Percentiles rank a stretch among this genome's conserved stretches.
These are phyloP conservation scores for Seriola quinqueradiata DNA, from an alignment of 2,113 vertebrate species.

Conservation along the genomic window DNA sequence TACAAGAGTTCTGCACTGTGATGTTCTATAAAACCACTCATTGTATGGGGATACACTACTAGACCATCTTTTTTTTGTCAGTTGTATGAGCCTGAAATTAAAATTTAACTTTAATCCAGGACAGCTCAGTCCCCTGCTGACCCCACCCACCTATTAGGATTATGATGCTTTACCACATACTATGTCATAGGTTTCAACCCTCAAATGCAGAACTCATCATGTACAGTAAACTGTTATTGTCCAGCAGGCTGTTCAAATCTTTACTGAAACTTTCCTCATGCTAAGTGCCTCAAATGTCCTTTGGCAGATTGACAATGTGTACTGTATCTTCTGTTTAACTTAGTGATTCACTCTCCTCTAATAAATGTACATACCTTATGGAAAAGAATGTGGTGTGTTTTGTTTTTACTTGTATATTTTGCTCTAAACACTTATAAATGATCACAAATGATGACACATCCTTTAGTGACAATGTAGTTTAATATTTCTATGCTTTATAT, in stretches of 20 bases:
- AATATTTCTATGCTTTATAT: background rate
- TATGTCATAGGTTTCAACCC: background rate
- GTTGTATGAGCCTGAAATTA: background rate
- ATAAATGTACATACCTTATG: slow-evolving; percentile 81
- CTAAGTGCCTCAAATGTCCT: slow-evolving; percentile 81
- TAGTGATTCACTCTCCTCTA: slow-evolving; percentile 67
- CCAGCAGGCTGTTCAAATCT: slow-evolving; percentile 41
- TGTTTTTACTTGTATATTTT: background rate
- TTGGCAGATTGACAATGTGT: slow-evolving; percentile 76
- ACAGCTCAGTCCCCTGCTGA: no score
- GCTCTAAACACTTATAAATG: background rate
- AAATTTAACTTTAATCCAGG: background rate
- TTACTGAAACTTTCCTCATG: slow-evolving; percentile 69
- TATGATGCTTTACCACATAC: background rate
- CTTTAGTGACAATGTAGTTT: background rate
- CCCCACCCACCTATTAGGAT: background rate
- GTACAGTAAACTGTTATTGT: slow-evolving; percentile 34
- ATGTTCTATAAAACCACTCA: background rate
- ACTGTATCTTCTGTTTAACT: slow-evolving; percentile 70
- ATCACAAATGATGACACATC: background rate
- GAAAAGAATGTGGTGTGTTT: slow-evolving; percentile 10
- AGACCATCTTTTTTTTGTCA: background rate
- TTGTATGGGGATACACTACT: slow-evolving; percentile 1
- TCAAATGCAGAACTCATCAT: slow-evolving; percentile 18
- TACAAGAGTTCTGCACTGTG: slow-evolving; percentile 3